phyloP scores from a whole-genome alignment of 1,140 invertebrate genomes.

The Mesaphorura yosii region DNA sequence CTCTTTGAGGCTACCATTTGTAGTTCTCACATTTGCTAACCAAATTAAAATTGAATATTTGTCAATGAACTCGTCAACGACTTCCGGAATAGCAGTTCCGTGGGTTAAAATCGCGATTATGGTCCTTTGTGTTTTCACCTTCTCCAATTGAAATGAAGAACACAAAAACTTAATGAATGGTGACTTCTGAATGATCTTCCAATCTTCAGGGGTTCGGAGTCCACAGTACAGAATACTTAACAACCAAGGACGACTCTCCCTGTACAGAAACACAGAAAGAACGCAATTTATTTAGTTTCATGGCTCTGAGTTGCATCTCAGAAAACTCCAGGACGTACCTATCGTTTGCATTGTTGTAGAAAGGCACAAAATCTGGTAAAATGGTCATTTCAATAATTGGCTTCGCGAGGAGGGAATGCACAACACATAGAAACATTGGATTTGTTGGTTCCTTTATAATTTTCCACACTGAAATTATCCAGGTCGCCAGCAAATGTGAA shows the following conservation, averaged over 20 bases:
- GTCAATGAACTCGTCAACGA: constrained; percentile 23
- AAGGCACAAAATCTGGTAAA: constrained; percentile 30
- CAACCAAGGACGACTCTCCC: constrained; percentile 28
- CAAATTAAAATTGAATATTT: constrained; percentile 25
- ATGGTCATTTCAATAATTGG: constrained; percentile 29
- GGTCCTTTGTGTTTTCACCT: constrained; percentile 10
- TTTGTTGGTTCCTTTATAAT: constrained; percentile 25
- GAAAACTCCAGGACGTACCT: constrained; percentile 16
- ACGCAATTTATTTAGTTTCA: no score
- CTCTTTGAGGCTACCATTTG: not conserved
- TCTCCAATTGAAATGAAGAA: constrained; percentile 25
- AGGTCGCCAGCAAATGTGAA: constrained; percentile 19
- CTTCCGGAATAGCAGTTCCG: constrained; percentile 24
- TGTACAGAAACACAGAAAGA: constrained; percentile 6
- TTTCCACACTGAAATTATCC: constrained; percentile 25
- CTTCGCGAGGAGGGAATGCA: constrained; percentile 27
- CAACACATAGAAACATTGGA: constrained; percentile 23
- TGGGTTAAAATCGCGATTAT: constrained; percentile 23
- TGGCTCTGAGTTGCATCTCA: not conserved
- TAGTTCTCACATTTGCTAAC: constrained; percentile 17
- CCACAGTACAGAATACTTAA: constrained; percentile 19
- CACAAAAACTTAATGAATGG: constrained; percentile 29
- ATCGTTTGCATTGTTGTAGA: constrained; percentile 28
- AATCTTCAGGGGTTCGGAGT: constrained; percentile 21
- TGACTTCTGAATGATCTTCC: constrained; percentile 23